phyloP scores from a whole-genome alignment of 2,797 vertebrate genomes.

The Valencia hispanica region DNA sequence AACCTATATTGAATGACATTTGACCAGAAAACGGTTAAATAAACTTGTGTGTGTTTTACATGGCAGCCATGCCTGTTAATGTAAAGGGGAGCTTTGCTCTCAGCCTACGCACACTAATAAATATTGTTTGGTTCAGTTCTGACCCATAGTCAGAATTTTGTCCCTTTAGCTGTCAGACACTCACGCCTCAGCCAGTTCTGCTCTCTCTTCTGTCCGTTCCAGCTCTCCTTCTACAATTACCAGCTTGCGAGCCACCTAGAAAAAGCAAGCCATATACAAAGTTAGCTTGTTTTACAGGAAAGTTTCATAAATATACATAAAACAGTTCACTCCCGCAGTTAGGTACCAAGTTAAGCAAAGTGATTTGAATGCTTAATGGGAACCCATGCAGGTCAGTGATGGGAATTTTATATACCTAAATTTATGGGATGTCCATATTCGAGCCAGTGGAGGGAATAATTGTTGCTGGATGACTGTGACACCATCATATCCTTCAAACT shows the following conservation, averaged over 20 bases:
- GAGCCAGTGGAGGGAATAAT: neutral
- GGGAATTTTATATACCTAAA: too few relatives aligned
- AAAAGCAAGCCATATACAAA: neutral
- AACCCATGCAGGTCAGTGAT: too few relatives aligned
- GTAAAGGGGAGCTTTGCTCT: too few relatives aligned
- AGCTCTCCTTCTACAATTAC: conserved; percentile 96
- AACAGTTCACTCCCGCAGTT: neutral
- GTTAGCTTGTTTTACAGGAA: neutral
- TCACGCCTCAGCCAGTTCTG: conserved; percentile 94
- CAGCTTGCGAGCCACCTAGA: conserved; percentile 94
- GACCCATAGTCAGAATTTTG: neutral
- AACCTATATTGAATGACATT: too few relatives aligned
- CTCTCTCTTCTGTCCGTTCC: conserved; percentile 95
- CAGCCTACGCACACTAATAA: too few relatives aligned
- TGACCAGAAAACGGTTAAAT: too few relatives aligned
- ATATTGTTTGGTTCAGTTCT: neutral
- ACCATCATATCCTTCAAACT: too few relatives aligned
- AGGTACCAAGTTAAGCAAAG: neutral
- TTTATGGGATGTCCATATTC: too few relatives aligned
- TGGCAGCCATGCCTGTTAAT: neutral
- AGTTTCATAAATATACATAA: neutral
- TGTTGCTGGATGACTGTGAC: too few relatives aligned
- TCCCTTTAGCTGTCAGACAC: conserved; percentile 59
- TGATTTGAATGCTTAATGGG: too few relatives aligned
- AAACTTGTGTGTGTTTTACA: neutral